Evolutionary conservation across 2,797 vertebrate genomes (phyloP), one percentile per base, ranked within the genome.

Genomic region (Peromyscus melanophrys): DNA sequence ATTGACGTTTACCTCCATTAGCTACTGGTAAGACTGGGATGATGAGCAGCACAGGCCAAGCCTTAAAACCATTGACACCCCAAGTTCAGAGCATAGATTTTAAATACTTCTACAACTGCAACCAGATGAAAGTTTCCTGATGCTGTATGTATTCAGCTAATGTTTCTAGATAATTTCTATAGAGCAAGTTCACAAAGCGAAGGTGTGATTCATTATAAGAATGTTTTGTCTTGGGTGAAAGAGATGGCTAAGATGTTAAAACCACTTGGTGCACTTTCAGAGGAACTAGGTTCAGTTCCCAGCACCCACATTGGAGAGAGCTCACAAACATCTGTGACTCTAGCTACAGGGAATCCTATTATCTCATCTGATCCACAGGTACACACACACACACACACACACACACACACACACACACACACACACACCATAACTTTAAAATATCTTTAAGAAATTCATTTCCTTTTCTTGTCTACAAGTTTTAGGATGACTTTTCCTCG

Each of bases 1-100:
- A 63, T 92, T 89, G 67, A 37, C 29, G 29, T 91, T 95, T 87
- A 61, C 55, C 40, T 78, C 92, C 34, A 40, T 85, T 91, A 76
- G 21, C 40, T 86, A 61, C 43, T 78, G 37, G 49, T 85, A 17
- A 96, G 43, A 75, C 43, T 76, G 40, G 34, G 52, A 84, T 76
- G 67, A 16, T 82, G 6, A 55, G n/a, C 13, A 90, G 40, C 55
- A 85, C 0, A 94, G 40, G 31, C 4, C 14, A 83, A 86, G 7
- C 1, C 19, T 71, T 84, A 27, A 93, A 95, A 82, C 49, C 69
- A 3, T 86, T 92, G 25, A 0, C 37, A 52, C 92, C n/a, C 4
- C 13, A 91, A 83, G 10, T 13, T 55, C 9, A 82, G 49, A 80
- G 94, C 85, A 67, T 52, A 73, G 3, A 69, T 29, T 78, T 34